Evolutionary conservation across 64 coral and sea anemone species (phyloP).

Genomic region (Pocillopora damicornis): DNA sequence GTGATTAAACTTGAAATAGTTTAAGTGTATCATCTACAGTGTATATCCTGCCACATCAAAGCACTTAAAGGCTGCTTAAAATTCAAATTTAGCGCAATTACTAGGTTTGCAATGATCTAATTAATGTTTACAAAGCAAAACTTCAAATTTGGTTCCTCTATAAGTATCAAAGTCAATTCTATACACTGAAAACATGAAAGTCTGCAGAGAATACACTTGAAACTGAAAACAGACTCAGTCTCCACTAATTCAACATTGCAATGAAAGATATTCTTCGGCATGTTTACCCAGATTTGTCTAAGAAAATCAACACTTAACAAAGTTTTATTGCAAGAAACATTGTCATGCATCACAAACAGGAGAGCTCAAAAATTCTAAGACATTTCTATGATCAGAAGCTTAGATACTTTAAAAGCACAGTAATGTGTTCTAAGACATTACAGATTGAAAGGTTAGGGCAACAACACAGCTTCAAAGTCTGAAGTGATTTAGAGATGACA

Average conservation of each 20-base stretch:
- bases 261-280: background rate
- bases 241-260: background rate
- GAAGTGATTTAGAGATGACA: background rate
- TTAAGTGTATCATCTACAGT: too few relatives aligned
- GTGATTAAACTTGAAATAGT: too few relatives aligned
- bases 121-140: too few relatives aligned
- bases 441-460: background rate
- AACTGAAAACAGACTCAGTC: background rate
- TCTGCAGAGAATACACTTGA: background rate
- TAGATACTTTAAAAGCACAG: background rate
- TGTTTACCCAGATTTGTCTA: background rate
- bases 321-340: background rate
- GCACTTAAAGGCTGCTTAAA: too few relatives aligned
- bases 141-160: too few relatives aligned
- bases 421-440: background rate
- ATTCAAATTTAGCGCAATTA: too few relatives aligned
- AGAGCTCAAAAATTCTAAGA: background rate
- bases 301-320: background rate
- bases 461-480: background rate
- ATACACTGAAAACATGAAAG: background rate
- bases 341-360: background rate
- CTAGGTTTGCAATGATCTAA: too few relatives aligned
- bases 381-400: too few relatives aligned
- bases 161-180: background rate
- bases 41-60: too few relatives aligned